Evolutionary conservation across 2,113 vertebrate species (phyloP), one percentile per base, ranked within the genome.

Genomic region (Saccopteryx leptura): DNA sequence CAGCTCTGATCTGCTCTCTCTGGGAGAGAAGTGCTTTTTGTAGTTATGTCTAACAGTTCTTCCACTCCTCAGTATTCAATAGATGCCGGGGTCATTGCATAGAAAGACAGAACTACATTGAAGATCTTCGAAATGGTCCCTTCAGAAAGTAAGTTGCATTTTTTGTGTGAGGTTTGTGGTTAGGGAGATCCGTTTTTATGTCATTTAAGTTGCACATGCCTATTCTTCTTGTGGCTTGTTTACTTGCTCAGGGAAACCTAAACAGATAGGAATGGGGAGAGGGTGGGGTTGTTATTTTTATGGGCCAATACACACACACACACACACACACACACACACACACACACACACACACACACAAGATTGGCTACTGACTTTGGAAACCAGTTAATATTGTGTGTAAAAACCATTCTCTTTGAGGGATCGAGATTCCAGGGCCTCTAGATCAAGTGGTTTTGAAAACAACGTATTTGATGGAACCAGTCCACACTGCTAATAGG

Each of bases 81-180:
- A 98, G 96, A 2, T 98, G 98, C 4, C 98, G 99, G 0, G 99
- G 99, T 4, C 99, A 99, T 85, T 85, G 95, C 4, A 99, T 99
- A 19, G 99, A 99, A 97, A 99, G 99, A 61, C n/a, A 82, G 76
- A 99, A 99, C 97, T 99, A 99, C 54, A 98, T 99, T 85, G 90
- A 98, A 3, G 99, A 99, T 60, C 99, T 99, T 4, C 98, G 17
- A 65, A 56, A 26, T 9, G 99, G 99, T 26, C 97, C 97, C 4
- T 96, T 94, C 52, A 98, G 98, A 89, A 99, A 96, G 99, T 99
- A 95, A 97, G 96, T 88, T 68, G 0, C 1, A 1, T 58, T 48
- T 68, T 9, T 0, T 68, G 8, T 23, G 1, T 54, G 61, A 0
- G 1, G 48, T 84, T 93, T 95, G 15, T 94, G 23, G 46, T 69